Evolutionary conservation across 2,797 vertebrate species (phyloP).

Genomic region (Clarias laeviceps): DNA sequence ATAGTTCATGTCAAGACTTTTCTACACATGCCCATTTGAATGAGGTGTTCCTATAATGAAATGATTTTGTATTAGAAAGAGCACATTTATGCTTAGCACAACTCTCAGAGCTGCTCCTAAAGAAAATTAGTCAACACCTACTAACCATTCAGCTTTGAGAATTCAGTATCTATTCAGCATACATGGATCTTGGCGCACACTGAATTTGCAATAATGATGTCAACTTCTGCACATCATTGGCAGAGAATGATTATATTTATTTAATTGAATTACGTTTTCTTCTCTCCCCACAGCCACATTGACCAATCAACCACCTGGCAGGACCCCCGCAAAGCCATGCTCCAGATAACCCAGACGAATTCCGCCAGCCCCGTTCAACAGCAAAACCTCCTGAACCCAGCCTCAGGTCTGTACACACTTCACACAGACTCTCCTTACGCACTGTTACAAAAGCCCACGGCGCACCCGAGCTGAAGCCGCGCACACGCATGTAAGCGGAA

Average conservation of each 20-base stretch:
- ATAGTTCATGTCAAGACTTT: too few species aligned
- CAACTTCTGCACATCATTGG: background rate
- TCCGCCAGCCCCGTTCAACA: slow-evolving; percentile 86
- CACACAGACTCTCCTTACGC: background rate
- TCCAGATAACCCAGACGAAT: slow-evolving; percentile 88
- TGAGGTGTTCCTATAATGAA: background rate
- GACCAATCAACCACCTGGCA: slow-evolving; percentile 99
- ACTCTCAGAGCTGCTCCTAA: background rate
- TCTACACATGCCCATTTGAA: background rate
- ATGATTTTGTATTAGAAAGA: background rate
- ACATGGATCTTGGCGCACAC: too few species aligned
- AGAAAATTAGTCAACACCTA: background rate
- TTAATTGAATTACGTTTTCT: background rate
- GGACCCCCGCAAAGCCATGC: slow-evolving; percentile 93
- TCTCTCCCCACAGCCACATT: slow-evolving; percentile 81
- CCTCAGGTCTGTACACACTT: slow-evolving; percentile 75
- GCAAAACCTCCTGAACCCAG: slow-evolving; percentile 89
- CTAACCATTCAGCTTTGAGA: background rate
- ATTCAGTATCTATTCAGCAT: background rate
- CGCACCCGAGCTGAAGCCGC: background rate
- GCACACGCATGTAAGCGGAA: slow-evolving; percentile 24
- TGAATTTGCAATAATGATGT: background rate
- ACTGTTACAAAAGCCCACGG: background rate
- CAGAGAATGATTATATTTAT: background rate
- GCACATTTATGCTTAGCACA: background rate